Evolutionary conservation across 2,797 vertebrate species (phyloP), one percentile per base, ranked within the genome.

Genomic region (Coregonus ussuriensis): DNA sequence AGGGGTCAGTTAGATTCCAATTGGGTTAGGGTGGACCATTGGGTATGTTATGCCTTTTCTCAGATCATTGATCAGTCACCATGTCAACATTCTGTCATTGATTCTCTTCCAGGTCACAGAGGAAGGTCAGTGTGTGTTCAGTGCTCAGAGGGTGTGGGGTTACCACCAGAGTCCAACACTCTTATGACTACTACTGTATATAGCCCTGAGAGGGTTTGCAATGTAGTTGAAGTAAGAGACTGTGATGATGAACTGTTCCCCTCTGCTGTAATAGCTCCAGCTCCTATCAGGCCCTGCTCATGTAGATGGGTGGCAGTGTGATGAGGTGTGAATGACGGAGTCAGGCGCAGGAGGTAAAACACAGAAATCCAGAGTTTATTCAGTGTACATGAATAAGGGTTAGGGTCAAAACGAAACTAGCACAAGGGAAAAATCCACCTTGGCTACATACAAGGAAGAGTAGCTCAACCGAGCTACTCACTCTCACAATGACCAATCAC

Each of bases 31-130:
- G 82, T 90, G 2, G 9, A 47, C 41, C 41, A 47, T 47, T 88
- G 88, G 85, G 84, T 85, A 85, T 89, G 85, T 88, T 84, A 79
- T 90, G 85, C 77, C 77, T 82, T 85, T 88, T 82, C 80, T 87
- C 77, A 81, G 85, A 79, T 82, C 90, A 91, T 92, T 90, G 89
- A 92, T 91, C 87, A 78, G 81, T 86, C 84, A 79, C 83, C 78
- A 75, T 86, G 86, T 90, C 86, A 88, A 91, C 85, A 88, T n/a
- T 25, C 71, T 81, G 69, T 79, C 85, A 93, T 91, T 74, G 91
- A 93, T 92, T 90, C 81, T 84, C 84, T 82, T 82, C 82, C 69
- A 79, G 87, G 90, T 92, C 93, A 89, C 68, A 79, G 80, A 84
- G 80, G 80, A 89, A 86, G 82, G 76, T 83, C 80, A 71, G 77